Percentiles rank a stretch among this genome's conserved stretches.
Conservation (phyloP, 2,888 invertebrate species). For the Ephialtes manifestator region DNA sequence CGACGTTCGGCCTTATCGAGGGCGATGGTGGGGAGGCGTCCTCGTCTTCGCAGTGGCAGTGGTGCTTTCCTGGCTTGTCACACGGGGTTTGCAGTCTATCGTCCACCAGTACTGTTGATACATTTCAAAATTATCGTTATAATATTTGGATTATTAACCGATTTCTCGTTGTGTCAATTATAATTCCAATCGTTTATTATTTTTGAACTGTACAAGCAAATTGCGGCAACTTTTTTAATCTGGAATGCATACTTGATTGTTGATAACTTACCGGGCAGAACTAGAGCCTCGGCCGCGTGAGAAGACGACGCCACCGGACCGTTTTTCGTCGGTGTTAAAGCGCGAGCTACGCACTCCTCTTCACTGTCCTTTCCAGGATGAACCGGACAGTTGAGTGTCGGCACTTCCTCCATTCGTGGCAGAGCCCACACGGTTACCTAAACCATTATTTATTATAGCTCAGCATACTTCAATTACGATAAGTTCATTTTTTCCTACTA, state of each 20-base stretch:
- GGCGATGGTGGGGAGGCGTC: constrained; percentile 87
- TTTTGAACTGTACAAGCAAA: constrained; percentile 12
- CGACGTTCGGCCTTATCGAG: constrained; percentile 81
- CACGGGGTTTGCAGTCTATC: constrained; percentile 91
- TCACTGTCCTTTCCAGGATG: constrained; percentile 82
- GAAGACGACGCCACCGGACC: constrained; percentile 75
- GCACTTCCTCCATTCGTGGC: constrained; percentile 92
- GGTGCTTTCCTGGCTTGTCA: constrained; percentile 92
- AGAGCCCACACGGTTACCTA: constrained; percentile 88
- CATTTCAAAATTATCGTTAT: neutral
- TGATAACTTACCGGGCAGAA: constrained; percentile 79
- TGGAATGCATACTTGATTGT: constrained; percentile 4
- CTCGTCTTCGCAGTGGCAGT: constrained; percentile 92
- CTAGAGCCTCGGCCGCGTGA: constrained; percentile 78
- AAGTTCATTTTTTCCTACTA: too few relatives aligned
- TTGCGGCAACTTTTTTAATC: neutral
- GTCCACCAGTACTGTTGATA: constrained; percentile 87
- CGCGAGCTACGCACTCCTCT: constrained; percentile 80
- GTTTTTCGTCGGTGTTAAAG: constrained; percentile 82
- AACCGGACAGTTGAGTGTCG: constrained; percentile 87
- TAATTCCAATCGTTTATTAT: neutral
- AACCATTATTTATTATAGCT: constrained; percentile 63
- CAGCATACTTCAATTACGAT: neutral
- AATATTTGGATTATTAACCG: too few relatives aligned
- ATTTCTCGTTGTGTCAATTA: too few relatives aligned